A percentile compares a stretch with the other conserved stretches of the same genome.
phyloP scores from a whole-genome alignment of 2,113 vertebrate genomes.

The Mirza zaza region DNA sequence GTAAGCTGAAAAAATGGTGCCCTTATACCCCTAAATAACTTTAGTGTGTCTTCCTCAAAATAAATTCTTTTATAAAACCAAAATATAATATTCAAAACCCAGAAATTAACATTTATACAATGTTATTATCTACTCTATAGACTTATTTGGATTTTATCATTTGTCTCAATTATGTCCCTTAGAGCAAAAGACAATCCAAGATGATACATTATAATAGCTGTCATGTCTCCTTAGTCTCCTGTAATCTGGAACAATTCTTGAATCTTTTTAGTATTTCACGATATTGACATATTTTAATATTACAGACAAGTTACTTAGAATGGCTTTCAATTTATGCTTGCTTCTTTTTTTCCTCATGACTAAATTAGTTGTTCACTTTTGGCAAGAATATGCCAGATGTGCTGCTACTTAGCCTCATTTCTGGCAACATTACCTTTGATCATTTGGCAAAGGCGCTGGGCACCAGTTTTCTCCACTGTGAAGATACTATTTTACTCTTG shows the following conservation, averaged over 20 bases:
- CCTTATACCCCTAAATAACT: neutral
- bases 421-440: neutral
- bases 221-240: neutral
- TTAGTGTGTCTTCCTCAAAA: neutral
- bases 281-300: neutral
- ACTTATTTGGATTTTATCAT: slow-evolving; percentile 17
- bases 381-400: neutral
- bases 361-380: neutral
- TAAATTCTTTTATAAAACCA: neutral
- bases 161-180: neutral
- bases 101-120: slow-evolving; percentile 1
- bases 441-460: neutral
- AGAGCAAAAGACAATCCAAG: slow-evolving; percentile 40
- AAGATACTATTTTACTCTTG: neutral
- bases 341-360: neutral
- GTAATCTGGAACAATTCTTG: neutral
- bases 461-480: neutral
- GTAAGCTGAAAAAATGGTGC: neutral
- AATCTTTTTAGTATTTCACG: neutral
- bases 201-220: neutral
- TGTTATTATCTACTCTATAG: slow-evolving; percentile 21
- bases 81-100: neutral
- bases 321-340: neutral
- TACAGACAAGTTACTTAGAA: neutral
- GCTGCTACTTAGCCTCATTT: neutral